A percentile compares a stretch with the other conserved stretches of the same genome.
phyloP scores from a whole-genome alignment of 2,113 vertebrate species.

The Gambusia affinis region DNA sequence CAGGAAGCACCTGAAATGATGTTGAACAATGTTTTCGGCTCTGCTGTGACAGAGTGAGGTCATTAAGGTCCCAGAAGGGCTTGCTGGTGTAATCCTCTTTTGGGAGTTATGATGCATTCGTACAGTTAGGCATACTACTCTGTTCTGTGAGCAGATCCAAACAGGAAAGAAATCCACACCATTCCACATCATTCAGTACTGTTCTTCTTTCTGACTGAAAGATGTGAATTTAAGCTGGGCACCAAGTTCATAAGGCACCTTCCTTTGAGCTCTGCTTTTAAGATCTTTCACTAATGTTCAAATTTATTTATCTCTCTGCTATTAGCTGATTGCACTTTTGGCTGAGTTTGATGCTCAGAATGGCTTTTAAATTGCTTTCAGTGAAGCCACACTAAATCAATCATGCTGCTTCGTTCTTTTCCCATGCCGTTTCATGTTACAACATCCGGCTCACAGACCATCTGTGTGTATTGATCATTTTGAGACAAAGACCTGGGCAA shows the following conservation, averaged over 20 bases:
- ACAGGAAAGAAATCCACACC: slow-evolving; percentile 3
- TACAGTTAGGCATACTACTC: slow-evolving; percentile 65
- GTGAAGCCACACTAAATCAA: slow-evolving; percentile 69
- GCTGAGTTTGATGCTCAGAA: slow-evolving; percentile 41
- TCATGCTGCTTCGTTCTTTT: slow-evolving; percentile 62
- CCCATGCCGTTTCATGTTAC: slow-evolving; percentile 74
- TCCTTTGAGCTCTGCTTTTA: background rate
- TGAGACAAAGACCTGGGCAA: slow-evolving; percentile 18
- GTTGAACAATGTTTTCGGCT: slow-evolving; percentile 59
- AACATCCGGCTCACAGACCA: slow-evolving; percentile 56
- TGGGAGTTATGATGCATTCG: slow-evolving; percentile 75
- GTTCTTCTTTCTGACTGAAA: slow-evolving; percentile 19
- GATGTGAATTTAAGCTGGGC: background rate
- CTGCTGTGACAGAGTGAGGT: slow-evolving; percentile 66
- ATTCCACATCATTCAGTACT: background rate
- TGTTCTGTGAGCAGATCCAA: slow-evolving; percentile 45
- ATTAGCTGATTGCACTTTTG: slow-evolving; percentile 10
- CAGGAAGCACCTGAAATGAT: slow-evolving; percentile 44
- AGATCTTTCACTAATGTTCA: background rate
- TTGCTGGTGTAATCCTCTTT: slow-evolving; percentile 77
- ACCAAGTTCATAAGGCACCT: background rate
- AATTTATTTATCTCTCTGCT: background rate
- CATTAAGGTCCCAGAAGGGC: slow-evolving; percentile 66
- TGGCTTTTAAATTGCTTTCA: slow-evolving; percentile 67
- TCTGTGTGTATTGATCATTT: slow-evolving; percentile 74